Evolutionary conservation across 2,113 vertebrate genomes (phyloP).

Genomic region (Sphyrna mokarran): DNA sequence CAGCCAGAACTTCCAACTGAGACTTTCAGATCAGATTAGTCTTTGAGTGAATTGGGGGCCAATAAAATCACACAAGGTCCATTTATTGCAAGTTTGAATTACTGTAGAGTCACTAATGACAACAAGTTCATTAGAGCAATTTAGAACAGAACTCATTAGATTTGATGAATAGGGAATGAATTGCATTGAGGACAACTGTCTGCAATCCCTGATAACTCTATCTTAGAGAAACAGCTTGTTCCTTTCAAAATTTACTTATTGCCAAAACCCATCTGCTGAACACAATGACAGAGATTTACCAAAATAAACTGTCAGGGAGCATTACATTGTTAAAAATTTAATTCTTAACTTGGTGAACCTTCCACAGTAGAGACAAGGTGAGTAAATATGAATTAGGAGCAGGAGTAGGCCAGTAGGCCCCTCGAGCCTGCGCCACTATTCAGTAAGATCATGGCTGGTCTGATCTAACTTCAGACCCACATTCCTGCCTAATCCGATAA

Average conservation of each 20-base stretch:
- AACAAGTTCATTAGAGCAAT: neutral
- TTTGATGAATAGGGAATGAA: neutral
- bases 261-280: neutral
- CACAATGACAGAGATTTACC: neutral
- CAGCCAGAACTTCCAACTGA: neutral
- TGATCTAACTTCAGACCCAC: too few relatives aligned
- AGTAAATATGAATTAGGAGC: too few relatives aligned
- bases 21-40: neutral
- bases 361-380: too few relatives aligned
- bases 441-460: too few relatives aligned
- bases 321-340: neutral
- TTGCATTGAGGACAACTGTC: neutral
- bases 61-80: neutral
- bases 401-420: too few relatives aligned
- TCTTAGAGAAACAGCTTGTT: neutral
- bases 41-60: neutral
- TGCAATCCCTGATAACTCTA: neutral
- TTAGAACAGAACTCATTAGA: neutral
- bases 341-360: neutral
- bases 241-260: neutral
- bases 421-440: too few relatives aligned
- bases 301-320: neutral
- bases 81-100: neutral
- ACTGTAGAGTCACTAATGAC: neutral
- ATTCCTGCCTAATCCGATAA: too few relatives aligned